A percentile compares a stretch with the other conserved stretches of the same genome.
Conservation (phyloP, 2,113 vertebrate genomes). For the Hippocampus mohnikei region DNA sequence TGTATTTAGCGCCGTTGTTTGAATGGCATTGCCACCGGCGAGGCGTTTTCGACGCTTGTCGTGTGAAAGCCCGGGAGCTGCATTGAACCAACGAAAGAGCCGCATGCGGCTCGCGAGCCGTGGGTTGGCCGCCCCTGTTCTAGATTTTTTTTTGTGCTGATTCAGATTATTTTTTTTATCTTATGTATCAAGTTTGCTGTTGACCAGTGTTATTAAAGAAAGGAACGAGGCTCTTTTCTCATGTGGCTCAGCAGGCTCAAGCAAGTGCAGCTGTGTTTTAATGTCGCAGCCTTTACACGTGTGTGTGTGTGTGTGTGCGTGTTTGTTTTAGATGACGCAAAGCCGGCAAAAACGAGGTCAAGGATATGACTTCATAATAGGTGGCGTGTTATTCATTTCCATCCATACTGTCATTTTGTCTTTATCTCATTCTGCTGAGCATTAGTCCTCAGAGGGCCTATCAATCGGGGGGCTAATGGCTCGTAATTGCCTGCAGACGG, state of each 20-base stretch:
- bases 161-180: no score
- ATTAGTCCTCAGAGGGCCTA: conserved; percentile 61
- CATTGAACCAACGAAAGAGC: no score
- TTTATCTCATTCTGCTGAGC: conserved; percentile 51
- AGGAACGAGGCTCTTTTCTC: background rate
- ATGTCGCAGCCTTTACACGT: background rate
- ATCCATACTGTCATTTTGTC: conserved; percentile 58
- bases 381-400: conserved; percentile 59
- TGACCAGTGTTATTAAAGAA: no score
- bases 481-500: conserved; percentile 57
- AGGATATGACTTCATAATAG: conserved; percentile 38
- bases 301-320: background rate
- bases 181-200: no score
- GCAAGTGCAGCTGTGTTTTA: background rate
- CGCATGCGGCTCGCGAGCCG: no score
- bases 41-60: no score
- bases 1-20: no score
- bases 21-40: no score
- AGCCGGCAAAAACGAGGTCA: conserved; percentile 20
- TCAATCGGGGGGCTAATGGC: conserved; percentile 63
- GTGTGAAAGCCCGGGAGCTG: no score
- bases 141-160: no score
- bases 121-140: no score
- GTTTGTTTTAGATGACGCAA: background rate
- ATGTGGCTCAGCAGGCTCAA: background rate